These are phyloP conservation scores for Ctena decussata DNA, from an alignment of 2,888 invertebrate genomes.

Conservation along the genomic window DNA sequence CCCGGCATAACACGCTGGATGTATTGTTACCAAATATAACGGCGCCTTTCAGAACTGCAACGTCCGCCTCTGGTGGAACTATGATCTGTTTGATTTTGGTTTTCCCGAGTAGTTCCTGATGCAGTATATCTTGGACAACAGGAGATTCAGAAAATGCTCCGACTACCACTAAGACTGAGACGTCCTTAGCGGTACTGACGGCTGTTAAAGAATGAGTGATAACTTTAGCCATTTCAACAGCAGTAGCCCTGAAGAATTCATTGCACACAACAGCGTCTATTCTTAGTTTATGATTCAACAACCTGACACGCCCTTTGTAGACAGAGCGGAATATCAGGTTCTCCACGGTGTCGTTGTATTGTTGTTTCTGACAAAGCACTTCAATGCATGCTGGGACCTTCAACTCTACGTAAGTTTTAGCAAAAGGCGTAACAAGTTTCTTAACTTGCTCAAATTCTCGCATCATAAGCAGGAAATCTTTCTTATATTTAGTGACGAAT, in stretches of 20 bases:
- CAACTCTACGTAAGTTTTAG: conserved; percentile 50
- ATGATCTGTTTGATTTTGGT: conserved; percentile 51
- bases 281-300: conserved; percentile 33
- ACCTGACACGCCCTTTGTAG: conserved; percentile 52
- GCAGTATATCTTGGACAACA: conserved; percentile 60
- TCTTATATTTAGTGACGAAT: conserved; percentile 45
- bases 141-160: conserved; percentile 53
- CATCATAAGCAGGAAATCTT: conserved; percentile 58
- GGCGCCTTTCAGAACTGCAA: conserved; percentile 61
- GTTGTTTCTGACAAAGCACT: conserved; percentile 53
- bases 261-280: conserved; percentile 63
- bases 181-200: conserved; percentile 42
- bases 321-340: conserved; percentile 60
- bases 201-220: conserved; percentile 40
- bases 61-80: conserved; percentile 55
- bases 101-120: conserved; percentile 55
- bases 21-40: conserved; percentile 58
- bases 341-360: conserved; percentile 58
- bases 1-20: conserved; percentile 31
- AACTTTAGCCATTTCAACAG: conserved; percentile 58
- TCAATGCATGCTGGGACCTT: conserved; percentile 55
- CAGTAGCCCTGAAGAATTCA: conserved; percentile 61
- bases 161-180: conserved; percentile 43
- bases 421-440: conserved; percentile 40
- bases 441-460: conserved; percentile 61